Evolutionary conservation across 2,113 vertebrate genomes (phyloP).

Genomic region (Mus pahari): DNA sequence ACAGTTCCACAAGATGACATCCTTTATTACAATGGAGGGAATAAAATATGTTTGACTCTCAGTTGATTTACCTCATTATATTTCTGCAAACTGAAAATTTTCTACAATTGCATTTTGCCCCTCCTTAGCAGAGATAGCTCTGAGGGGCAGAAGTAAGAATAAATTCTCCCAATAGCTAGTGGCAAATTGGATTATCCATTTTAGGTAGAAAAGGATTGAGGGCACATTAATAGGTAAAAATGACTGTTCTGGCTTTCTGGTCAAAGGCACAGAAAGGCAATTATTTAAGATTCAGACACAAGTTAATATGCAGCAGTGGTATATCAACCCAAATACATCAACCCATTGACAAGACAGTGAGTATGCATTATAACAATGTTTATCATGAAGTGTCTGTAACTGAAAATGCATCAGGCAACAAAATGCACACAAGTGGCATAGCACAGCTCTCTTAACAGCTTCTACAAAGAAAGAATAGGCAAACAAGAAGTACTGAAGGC

Average conservation of each 20-base stretch:
- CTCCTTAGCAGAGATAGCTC: background rate
- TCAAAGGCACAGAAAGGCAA: background rate
- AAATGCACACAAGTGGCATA: background rate
- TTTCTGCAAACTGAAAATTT: background rate
- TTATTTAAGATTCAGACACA: background rate
- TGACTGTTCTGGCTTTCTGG: background rate
- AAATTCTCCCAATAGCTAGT: background rate
- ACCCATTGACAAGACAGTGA: too few relatives aligned
- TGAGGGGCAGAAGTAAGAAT: background rate
- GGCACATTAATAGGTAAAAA: background rate
- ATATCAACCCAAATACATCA: background rate
- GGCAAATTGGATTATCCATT: background rate
- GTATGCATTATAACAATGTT: too few relatives aligned
- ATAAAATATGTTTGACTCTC: background rate
- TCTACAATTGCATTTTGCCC: background rate
- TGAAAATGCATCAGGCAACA: background rate
- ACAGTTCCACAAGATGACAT: background rate
- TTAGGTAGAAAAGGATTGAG: background rate
- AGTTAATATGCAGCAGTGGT: background rate
- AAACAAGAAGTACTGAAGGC: background rate
- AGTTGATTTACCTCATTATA: background rate
- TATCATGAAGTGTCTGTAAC: background rate
- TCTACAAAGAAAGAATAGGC: background rate
- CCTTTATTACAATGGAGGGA: background rate
- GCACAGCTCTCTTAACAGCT: background rate